Conservation (phyloP, 2,113 vertebrate species). For the Cololabis saira region DNA sequence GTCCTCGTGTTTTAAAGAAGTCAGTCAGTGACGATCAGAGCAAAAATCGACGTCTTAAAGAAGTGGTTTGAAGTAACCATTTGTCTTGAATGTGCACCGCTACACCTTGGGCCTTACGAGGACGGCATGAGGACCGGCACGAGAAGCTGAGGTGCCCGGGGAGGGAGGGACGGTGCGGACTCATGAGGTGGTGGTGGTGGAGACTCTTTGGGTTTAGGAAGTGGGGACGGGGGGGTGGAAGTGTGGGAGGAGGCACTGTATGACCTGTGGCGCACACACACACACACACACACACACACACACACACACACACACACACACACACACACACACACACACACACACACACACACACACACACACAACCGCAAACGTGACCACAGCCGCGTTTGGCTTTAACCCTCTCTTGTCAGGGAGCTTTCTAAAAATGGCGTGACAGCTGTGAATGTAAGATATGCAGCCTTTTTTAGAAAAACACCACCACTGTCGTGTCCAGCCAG, state of each 20-base stretch:
- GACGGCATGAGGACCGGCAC: conserved; percentile 22
- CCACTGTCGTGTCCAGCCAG: conserved; percentile 65
- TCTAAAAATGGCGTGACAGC: conserved; percentile 77
- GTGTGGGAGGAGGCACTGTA: conserved; percentile 49
- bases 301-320: no score
- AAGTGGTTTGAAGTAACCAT: conserved; percentile 36
- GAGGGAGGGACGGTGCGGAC: conserved; percentile 23
- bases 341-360: conserved; percentile 69
- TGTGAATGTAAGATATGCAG: conserved; percentile 84
- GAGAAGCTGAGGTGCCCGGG: conserved; percentile 30
- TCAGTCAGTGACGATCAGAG: conserved; percentile 38
- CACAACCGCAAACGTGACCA: conserved; percentile 47
- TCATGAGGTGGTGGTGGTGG: conserved; percentile 42
- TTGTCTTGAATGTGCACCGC: conserved; percentile 52
- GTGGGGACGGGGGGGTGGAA: background rate
- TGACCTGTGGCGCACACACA: conserved; percentile 70
- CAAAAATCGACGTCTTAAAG: conserved; percentile 56
- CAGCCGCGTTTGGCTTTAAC: conserved; percentile 75
- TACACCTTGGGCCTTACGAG: conserved; percentile 67
- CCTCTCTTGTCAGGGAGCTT: conserved; percentile 75
- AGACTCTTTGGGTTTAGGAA: background rate
- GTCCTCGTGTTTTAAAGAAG: conserved; percentile 35
- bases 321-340: no score
- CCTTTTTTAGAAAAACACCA: conserved; percentile 67
- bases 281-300: no score